Conservation (phyloP, 2,797 vertebrate genomes). For the Poecilia picta region DNA sequence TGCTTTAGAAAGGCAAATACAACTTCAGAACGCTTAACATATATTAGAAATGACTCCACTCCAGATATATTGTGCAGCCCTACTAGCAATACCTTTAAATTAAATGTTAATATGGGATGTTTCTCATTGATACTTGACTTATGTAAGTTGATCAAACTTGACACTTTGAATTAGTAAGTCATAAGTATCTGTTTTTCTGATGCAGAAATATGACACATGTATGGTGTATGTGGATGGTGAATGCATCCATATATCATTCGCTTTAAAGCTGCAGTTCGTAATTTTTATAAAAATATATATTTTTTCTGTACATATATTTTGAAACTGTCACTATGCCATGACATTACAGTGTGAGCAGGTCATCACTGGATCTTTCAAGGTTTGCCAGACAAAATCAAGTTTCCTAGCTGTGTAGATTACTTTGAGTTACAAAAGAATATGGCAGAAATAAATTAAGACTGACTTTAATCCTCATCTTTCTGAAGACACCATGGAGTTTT, state of each 20-base stretch:
- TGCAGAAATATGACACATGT: neutral
- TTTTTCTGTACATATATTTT: too few species aligned
- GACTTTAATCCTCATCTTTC: neutral
- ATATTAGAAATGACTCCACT: too few species aligned
- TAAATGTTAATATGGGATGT: neutral
- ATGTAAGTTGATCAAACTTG: neutral
- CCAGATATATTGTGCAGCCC: too few species aligned
- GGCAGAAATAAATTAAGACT: neutral
- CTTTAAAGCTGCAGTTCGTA: too few species aligned
- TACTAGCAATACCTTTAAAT: neutral
- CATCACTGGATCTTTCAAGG: neutral
- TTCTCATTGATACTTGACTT: neutral
- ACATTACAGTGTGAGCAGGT: too few species aligned
- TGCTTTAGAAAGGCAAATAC: too few species aligned
- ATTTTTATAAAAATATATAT: too few species aligned
- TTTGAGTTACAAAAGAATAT: neutral
- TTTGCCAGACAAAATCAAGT: neutral
- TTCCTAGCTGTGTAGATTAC: neutral
- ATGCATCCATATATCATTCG: too few species aligned
- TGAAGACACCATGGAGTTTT: conserved; percentile 15
- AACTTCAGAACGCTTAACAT: too few species aligned
- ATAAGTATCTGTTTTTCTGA: neutral
- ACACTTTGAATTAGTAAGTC: neutral
- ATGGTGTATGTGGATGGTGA: too few species aligned
- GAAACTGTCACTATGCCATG: too few species aligned